Evolutionary conservation across 2,797 vertebrate species (phyloP).

Genomic region (Eulemur albifrons): DNA sequence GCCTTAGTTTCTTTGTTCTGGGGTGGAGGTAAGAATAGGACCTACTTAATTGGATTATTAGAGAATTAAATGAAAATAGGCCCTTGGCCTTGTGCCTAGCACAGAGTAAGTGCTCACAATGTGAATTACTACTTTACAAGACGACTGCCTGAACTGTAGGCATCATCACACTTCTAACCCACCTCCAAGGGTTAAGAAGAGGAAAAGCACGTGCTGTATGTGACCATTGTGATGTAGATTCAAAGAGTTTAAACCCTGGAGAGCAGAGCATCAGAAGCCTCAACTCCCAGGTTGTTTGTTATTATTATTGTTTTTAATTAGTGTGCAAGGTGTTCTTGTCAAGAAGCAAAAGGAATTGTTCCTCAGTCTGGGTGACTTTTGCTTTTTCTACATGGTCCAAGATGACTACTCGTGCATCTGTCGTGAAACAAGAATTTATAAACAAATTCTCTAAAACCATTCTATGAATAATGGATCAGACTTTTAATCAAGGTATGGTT

Average conservation of each 20-base stretch:
- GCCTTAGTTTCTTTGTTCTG: neutral
- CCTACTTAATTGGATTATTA: neutral
- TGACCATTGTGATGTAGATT: neutral
- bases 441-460: slow-evolving; percentile 78
- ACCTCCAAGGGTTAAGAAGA: neutral
- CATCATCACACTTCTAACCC: neutral
- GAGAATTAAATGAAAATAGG: slow-evolving; percentile 26
- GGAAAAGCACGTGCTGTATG: rapidly evolving
- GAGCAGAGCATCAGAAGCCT: neutral
- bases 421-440: slow-evolving; percentile 76
- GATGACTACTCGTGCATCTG: slow-evolving; percentile 53
- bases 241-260: neutral
- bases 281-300: neutral
- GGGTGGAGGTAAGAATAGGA: neutral
- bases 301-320: slow-evolving; percentile 12
- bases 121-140: neutral
- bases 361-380: neutral
- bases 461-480: slow-evolving; percentile 76
- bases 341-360: neutral
- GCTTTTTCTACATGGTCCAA: slow-evolving; percentile 14
- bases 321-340: neutral
- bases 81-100: neutral
- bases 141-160: neutral
- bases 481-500: slow-evolving; percentile 82
- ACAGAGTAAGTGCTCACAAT: neutral